Conservation (phyloP, 2,113 vertebrate genomes). For the Aviceda subcristata region DNA sequence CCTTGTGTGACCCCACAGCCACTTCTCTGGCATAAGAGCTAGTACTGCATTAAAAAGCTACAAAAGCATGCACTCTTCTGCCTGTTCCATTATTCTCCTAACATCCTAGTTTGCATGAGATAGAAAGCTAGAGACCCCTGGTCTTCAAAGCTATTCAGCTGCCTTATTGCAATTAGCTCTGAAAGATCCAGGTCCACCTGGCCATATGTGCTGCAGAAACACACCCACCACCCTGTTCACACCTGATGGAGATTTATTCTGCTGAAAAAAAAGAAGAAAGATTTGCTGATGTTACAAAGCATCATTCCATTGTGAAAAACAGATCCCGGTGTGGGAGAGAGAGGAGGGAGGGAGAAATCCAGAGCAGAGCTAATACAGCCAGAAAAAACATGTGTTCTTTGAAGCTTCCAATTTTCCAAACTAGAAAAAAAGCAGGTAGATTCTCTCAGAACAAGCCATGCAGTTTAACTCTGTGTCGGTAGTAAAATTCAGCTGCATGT, state of each 20-base stretch:
- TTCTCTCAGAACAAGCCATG: neutral
- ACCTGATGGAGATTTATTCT: neutral
- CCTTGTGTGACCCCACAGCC: neutral
- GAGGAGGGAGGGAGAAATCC: neutral
- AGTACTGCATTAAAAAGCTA: neutral
- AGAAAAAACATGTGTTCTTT: neutral
- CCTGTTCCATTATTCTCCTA: neutral
- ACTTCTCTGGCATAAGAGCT: neutral
- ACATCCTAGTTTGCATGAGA: neutral
- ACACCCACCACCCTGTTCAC: neutral
- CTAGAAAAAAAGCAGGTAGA: neutral
- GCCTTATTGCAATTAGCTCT: neutral
- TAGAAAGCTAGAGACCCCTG: neutral
- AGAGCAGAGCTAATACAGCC: neutral
- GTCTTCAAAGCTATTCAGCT: neutral
- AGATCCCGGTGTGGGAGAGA: neutral
- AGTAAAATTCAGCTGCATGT: neutral
- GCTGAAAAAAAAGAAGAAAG: neutral
- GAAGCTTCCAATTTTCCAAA: neutral
- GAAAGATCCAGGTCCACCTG: neutral
- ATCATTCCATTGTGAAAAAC: neutral
- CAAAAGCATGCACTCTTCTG: accelerated
- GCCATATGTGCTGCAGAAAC: neutral
- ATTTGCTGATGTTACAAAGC: neutral
- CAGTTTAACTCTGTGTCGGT: neutral